Conservation (phyloP, 2,797 vertebrate genomes). For the Pangasius larnaudii region DNA sequence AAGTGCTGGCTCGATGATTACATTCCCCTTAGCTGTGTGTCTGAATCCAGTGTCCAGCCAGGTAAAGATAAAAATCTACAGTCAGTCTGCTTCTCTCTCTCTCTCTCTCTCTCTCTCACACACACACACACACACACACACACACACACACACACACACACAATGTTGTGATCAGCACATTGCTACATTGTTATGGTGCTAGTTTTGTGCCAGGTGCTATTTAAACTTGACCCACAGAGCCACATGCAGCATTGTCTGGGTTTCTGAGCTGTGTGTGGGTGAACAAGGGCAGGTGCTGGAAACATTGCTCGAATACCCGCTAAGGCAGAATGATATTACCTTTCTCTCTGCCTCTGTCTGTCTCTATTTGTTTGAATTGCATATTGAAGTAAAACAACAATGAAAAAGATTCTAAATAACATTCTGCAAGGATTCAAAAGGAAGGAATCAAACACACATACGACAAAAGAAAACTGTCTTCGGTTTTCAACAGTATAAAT, state of each 20-base stretch:
- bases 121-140: not conserved
- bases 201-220: slow-evolving; percentile 19
- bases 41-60: not conserved
- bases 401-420: not conserved
- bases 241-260: not conserved
- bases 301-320: not conserved
- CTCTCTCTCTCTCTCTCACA: slow-evolving; percentile 5
- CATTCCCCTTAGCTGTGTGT: not conserved
- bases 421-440: not conserved
- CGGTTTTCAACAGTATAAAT: not conserved
- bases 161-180: slow-evolving; percentile 20
- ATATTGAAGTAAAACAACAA: not conserved
- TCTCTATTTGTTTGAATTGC: not conserved
- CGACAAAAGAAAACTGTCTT: not conserved
- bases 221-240: slow-evolving; percentile 2
- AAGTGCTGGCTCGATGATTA: not conserved
- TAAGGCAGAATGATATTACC: not conserved
- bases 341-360: not conserved
- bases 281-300: slow-evolving; percentile 1
- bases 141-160: not conserved
- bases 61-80: not conserved
- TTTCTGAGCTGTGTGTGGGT: not conserved
- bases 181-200: slow-evolving; percentile 21
- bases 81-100: not conserved
- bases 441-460: not conserved